A percentile compares a stretch with the other conserved stretches of the same genome.
Conservation (phyloP, 1,140 invertebrate genomes). For the Papilio polyxenes region DNA sequence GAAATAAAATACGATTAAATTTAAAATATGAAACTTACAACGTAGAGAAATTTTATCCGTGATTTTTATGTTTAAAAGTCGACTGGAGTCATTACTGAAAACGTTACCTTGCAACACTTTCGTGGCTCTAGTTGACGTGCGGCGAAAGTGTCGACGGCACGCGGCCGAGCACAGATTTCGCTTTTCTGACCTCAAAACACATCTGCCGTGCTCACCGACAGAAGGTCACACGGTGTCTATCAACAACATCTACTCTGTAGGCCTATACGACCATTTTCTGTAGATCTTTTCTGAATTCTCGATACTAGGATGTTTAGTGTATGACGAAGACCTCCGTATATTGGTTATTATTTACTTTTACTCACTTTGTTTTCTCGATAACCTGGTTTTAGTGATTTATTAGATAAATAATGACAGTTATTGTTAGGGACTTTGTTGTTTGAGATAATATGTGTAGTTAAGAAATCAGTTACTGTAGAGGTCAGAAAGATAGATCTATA, state of each 20-base stretch:
- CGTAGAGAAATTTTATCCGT: no score
- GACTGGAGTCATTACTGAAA: constrained; percentile 15
- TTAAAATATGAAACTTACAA: no score
- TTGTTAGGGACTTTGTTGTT: background rate
- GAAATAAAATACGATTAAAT: no score
- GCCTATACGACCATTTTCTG: background rate
- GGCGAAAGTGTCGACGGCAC: constrained; percentile 49
- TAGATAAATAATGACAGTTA: constrained; percentile 1
- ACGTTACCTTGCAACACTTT: constrained; percentile 36
- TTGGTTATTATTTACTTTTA: constrained; percentile 23
- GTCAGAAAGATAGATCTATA: background rate
- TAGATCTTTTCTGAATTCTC: background rate
- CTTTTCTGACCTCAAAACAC: constrained; percentile 47
- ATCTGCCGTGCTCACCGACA: constrained; percentile 10
- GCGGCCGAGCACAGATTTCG: constrained; percentile 46
- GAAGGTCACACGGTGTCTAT: constrained; percentile 38
- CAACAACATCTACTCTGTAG: constrained; percentile 1
- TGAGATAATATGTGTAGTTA: background rate
- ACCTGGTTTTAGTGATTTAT: constrained; percentile 5
- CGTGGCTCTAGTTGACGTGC: constrained; percentile 22
- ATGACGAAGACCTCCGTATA: background rate
- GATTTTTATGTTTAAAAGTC: background rate
- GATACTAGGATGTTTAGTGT: background rate
- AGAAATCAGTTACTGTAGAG: background rate
- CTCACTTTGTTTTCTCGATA: background rate